Conservation (phyloP, 2,888 invertebrate species). For the Perizoma affinitatum region DNA sequence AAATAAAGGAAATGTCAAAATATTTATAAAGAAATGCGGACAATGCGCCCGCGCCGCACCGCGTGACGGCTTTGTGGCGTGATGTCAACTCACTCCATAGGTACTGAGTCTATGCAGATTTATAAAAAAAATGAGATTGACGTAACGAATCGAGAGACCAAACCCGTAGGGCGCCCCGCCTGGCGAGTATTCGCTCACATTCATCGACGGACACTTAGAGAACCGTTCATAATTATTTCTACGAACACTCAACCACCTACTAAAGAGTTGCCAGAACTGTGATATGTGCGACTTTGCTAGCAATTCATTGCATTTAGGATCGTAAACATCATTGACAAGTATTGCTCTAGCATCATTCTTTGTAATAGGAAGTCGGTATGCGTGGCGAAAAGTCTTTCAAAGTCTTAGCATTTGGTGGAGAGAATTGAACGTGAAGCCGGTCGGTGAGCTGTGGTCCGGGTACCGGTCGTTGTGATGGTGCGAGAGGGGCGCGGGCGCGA, state of each 20-base stretch:
- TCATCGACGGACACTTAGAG: slow-evolving; percentile 67
- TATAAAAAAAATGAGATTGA: slow-evolving; percentile 78
- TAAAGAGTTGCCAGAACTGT: slow-evolving; percentile 73
- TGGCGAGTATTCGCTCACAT: slow-evolving; percentile 59
- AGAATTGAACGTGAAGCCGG: slow-evolving; percentile 8
- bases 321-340: slow-evolving; percentile 41
- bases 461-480: slow-evolving; percentile 28
- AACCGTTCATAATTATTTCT: slow-evolving; percentile 81
- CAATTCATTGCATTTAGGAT: slow-evolving; percentile 58
- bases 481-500: slow-evolving; percentile 32
- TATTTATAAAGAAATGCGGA: slow-evolving; percentile 82
- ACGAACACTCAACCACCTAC: slow-evolving; percentile 70
- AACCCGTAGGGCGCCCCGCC: slow-evolving; percentile 68
- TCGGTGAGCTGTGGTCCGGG: slow-evolving; percentile 9
- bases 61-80: slow-evolving; percentile 72
- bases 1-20: slow-evolving; percentile 82
- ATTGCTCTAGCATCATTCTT: slow-evolving; percentile 15
- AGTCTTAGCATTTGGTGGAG: slow-evolving; percentile 15
- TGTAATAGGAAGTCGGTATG: slow-evolving; percentile 6
- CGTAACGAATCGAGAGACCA: slow-evolving; percentile 76
- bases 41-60: slow-evolving; percentile 68
- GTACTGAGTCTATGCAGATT: slow-evolving; percentile 67
- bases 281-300: slow-evolving; percentile 54
- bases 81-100: slow-evolving; percentile 75
- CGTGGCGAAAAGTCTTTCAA: slow-evolving; percentile 23